Conservation (phyloP, 2,113 vertebrate species). For the Nycticebus coucang region DNA sequence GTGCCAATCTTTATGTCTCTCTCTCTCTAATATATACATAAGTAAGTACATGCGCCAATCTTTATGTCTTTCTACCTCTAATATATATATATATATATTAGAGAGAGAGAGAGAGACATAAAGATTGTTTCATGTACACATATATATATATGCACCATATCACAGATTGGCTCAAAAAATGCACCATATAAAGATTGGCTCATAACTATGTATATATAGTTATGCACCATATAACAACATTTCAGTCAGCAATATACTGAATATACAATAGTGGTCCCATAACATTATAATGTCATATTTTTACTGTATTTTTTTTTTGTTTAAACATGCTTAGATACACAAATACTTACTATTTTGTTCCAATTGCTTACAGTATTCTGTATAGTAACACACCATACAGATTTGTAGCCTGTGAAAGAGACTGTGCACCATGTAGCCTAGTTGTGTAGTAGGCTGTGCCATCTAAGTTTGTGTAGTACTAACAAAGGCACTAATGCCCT, state of each 20-base stretch:
- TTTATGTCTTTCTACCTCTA: not conserved
- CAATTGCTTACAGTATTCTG: not conserved
- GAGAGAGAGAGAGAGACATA: too few species aligned
- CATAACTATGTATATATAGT: not conserved
- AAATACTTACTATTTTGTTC: not conserved
- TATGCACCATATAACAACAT: not conserved
- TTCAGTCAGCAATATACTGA: not conserved
- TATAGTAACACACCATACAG: not conserved
- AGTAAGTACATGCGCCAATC: not conserved
- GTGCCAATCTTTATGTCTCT: not conserved
- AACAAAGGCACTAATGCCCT: too few species aligned
- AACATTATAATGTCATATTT: not conserved
- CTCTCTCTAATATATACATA: too few species aligned
- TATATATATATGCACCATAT: too few species aligned
- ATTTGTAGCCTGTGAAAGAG: not conserved
- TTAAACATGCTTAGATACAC: not conserved
- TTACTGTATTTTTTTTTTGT: not conserved
- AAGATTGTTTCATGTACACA: too few species aligned
- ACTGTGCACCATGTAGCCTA: not conserved
- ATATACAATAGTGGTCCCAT: not conserved
- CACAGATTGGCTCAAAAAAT: too few species aligned
- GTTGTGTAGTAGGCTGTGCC: not conserved
- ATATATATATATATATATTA: too few species aligned
- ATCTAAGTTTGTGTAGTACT: not conserved
- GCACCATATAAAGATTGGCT: too few species aligned